phyloP scores from a whole-genome alignment of 1,140 invertebrate species.

The Bombus picipes region DNA sequence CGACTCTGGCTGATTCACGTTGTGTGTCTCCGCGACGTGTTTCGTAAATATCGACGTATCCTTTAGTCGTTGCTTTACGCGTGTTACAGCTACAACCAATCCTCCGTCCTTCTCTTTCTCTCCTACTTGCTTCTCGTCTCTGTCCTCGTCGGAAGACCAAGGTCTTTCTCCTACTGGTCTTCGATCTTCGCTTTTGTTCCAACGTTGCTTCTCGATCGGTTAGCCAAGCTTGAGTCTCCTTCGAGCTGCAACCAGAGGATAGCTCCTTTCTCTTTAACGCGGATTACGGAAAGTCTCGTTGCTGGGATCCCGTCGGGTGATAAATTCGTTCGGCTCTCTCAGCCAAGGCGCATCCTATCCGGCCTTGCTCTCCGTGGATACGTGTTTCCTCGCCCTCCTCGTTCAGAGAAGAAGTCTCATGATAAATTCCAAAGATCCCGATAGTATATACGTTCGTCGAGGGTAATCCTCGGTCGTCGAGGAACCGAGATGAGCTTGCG shows the following conservation, averaged over 20 bases:
- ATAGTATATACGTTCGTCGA: slow-evolving; percentile 41
- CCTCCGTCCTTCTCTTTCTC: neutral
- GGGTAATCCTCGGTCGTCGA: slow-evolving; percentile 21
- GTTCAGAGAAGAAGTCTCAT: slow-evolving; percentile 46
- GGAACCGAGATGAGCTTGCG: slow-evolving; percentile 57
- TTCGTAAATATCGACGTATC: slow-evolving; percentile 65
- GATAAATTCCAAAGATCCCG: slow-evolving; percentile 64
- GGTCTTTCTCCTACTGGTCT: neutral
- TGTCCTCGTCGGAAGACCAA: neutral
- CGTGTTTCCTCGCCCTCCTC: neutral
- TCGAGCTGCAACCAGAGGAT: slow-evolving; percentile 1
- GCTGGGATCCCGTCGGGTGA: slow-evolving; percentile 60
- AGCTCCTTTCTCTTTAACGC: slow-evolving; percentile 69
- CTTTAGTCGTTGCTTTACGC: slow-evolving; percentile 53
- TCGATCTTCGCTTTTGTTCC: neutral
- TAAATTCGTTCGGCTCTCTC: slow-evolving; percentile 60
- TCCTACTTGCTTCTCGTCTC: too few species aligned
- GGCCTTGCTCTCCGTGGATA: slow-evolving; percentile 23
- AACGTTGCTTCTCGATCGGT: neutral
- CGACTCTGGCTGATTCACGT: neutral
- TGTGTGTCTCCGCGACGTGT: neutral
- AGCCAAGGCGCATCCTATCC: slow-evolving; percentile 43
- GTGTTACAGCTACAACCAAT: neutral
- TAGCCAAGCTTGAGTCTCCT: neutral
- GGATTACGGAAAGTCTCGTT: slow-evolving; percentile 66